These are phyloP conservation scores for Lithophane leautieri DNA, from an alignment of 2,888 invertebrate genomes.

Conservation along the genomic window DNA sequence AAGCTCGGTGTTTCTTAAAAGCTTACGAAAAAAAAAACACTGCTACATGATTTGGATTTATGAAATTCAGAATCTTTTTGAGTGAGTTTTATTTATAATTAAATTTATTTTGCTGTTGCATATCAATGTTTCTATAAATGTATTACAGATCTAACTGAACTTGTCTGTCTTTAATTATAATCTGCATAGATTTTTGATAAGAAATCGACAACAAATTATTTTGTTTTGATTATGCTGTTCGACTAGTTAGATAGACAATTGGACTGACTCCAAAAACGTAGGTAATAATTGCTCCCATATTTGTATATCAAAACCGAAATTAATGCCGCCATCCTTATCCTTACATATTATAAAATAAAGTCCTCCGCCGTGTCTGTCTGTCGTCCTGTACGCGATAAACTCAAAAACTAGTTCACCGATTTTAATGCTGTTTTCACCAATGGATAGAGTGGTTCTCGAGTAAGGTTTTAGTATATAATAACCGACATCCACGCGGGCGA, in stretches of 20 bases:
- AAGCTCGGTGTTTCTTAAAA: not conserved
- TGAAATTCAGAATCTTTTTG: not conserved
- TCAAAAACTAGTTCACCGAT: too few species aligned
- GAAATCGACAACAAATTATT: not conserved
- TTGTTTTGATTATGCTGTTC: not conserved
- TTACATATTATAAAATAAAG: too few species aligned
- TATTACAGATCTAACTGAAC: conserved; percentile 2
- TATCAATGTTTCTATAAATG: not conserved
- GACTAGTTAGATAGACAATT: not conserved
- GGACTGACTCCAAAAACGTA: not conserved
- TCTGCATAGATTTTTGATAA: not conserved
- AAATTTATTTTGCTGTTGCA: not conserved
- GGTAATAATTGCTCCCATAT: not conserved
- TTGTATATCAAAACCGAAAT: conserved; percentile 19
- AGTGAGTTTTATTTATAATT: not conserved
- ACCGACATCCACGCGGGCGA: too few species aligned
- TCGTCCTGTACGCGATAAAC: too few species aligned
- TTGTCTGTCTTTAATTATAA: conserved; percentile 14
- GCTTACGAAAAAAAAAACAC: too few species aligned
- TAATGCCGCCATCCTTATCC: conserved; percentile 3
- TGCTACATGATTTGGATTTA: not conserved
- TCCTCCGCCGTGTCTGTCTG: too few species aligned
- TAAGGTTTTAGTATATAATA: too few species aligned
- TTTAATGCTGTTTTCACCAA: too few species aligned
- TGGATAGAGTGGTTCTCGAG: too few species aligned